Base-by-base conservation (phyloP, 2,888 invertebrate genomes). In the Xestobium rufovillosum region DNA sequence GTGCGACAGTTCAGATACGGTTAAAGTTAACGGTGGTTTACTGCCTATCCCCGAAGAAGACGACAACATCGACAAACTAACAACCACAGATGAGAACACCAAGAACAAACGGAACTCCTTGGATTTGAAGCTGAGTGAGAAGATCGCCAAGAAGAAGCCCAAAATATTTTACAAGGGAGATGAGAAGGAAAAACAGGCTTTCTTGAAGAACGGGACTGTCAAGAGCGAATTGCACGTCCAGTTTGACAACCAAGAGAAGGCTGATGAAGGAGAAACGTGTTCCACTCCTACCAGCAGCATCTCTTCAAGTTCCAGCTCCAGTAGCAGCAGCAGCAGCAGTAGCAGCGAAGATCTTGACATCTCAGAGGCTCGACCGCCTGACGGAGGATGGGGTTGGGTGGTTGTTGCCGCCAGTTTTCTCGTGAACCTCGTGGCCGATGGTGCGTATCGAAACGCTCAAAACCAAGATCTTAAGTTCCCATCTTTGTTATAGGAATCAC, bases 341-440 rank as follows among this genome's bases (percentile, higher is more conserved):
- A 76, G 76, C 27, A 75, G 75, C 47, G 76, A 77, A 39, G 78
- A 77, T 39, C 70, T 78, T 27, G 72, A 73, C 8, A 72, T 76
- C 31, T 70, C 80, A 4, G 82, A 82, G 59, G 76, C 80, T 1
- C 68, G 78, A 12, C 80, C 84, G 1, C 89, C 88, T 2, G 90
- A 91, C 62, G 90, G 89, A 6, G 90, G 91, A 9, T 91, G 85
- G 83, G 91, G 91, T 3, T 94, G 92, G 92, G 83, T 92, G 16
- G 78, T 94, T 33, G 91, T 92, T 0, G 78, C 83, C 42, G 88
- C 88, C 14, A 82, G 89, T 0, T 92, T 94, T 61, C 73, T 90
- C 68, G 83, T 90, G 44, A 90, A 90, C 61, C 72, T 90, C 44
- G 88, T 94, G 52, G 89, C 89, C 26, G 94, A 94, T 61, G 94